Evolutionary conservation across 2,888 invertebrate species (phyloP).

Genomic region (Rhopalosiphum nymphaeae): DNA sequence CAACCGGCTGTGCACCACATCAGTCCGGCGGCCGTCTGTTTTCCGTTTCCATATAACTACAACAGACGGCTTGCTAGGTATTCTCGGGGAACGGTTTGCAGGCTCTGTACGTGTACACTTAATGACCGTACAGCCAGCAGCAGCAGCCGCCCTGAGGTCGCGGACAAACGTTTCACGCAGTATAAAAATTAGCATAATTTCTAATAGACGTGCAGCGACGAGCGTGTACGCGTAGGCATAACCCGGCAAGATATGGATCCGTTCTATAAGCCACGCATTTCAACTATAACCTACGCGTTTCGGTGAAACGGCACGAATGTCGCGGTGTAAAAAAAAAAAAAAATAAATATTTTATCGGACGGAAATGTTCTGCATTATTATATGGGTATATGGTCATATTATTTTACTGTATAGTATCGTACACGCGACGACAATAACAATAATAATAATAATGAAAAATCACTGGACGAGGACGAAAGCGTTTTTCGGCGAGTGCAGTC

Average conservation of each 20-base stretch:
- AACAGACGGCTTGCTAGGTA: background rate
- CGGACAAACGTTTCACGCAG: background rate
- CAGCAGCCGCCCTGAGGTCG: background rate
- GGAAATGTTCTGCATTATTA: too few relatives aligned
- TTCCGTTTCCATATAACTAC: background rate
- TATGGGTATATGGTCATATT: background rate
- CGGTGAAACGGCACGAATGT: too few relatives aligned
- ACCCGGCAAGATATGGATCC: background rate
- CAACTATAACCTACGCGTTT: too few relatives aligned
- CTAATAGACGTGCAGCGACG: too few relatives aligned
- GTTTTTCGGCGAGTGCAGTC: constrained; percentile 12
- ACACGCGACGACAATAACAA: background rate
- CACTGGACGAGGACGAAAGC: constrained; percentile 51
- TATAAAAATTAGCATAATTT: background rate
- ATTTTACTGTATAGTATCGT: background rate
- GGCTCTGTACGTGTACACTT: background rate
- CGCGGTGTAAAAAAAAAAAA: too few relatives aligned
- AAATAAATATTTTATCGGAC: too few relatives aligned
- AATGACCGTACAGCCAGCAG: background rate
- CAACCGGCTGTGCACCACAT: background rate
- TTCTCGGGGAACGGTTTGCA: too few relatives aligned
- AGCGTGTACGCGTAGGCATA: background rate
- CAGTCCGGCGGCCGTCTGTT: background rate
- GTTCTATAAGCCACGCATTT: background rate
- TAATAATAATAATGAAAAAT: constrained; percentile 14